A percentile compares a stretch with the other conserved stretches of the same genome.
Evolutionary conservation across 1,140 invertebrate genomes (phyloP).

Genomic region (Drosophila willistoni): DNA sequence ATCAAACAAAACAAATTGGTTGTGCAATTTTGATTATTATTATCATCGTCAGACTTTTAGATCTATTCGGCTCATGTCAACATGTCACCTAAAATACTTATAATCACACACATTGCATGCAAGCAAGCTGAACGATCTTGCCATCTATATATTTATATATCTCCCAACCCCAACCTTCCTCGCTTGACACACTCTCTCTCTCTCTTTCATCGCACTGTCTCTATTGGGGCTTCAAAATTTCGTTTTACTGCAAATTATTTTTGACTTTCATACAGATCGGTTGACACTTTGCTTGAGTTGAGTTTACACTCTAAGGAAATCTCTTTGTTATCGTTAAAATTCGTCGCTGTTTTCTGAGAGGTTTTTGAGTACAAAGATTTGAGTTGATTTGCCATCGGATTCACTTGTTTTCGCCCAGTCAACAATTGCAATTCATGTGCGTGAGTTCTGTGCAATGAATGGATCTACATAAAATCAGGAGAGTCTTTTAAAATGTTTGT

Average conservation of each 20-base stretch:
- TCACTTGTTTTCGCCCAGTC: neutral
- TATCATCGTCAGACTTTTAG: neutral
- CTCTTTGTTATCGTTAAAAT: slow-evolving; percentile 46
- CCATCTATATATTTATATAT: slow-evolving; percentile 1
- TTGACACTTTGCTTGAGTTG: slow-evolving; percentile 48
- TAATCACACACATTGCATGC: slow-evolving; percentile 6
- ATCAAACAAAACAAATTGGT: neutral
- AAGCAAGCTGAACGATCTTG: neutral
- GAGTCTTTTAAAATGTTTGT: neutral
- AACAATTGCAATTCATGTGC: neutral
- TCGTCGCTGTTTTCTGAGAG: neutral
- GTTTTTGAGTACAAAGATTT: neutral
- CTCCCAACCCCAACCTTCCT: neutral
- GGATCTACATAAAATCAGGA: neutral
- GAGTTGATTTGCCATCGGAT: neutral
- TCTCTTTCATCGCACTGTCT: neutral
- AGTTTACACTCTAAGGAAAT: slow-evolving; percentile 10
- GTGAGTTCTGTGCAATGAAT: neutral
- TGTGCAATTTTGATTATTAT: slow-evolving; percentile 5
- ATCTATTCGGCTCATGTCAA: neutral
- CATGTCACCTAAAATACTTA: slow-evolving; percentile 9
- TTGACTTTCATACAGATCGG: slow-evolving; percentile 60
- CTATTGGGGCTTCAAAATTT: neutral
- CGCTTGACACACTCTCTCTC: neutral
- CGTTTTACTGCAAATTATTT: slow-evolving; percentile 37